These are phyloP conservation scores for Volucella zonaria DNA, from an alignment of 2,888 invertebrate species.

Conservation along the genomic window DNA sequence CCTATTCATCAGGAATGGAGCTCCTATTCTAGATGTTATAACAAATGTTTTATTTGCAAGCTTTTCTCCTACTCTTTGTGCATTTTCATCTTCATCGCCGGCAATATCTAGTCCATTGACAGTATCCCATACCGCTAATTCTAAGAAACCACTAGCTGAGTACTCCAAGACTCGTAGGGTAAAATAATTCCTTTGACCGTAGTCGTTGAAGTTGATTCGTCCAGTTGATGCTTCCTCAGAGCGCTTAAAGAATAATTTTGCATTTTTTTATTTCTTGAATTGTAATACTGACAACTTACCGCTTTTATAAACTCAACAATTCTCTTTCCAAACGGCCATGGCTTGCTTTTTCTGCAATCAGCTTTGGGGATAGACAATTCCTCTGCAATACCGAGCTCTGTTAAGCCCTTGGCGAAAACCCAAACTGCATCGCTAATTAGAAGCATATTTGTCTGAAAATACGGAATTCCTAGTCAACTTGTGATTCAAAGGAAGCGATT, in stretches of 20 bases:
- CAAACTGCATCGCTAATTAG: slow-evolving; percentile 88
- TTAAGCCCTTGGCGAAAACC: slow-evolving; percentile 85
- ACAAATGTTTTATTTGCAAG: slow-evolving; percentile 87
- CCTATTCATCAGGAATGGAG: slow-evolving; percentile 87
- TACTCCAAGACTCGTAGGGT: slow-evolving; percentile 87
- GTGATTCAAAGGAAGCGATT: neutral
- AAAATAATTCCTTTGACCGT: slow-evolving; percentile 88
- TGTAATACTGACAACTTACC: slow-evolving; percentile 81
- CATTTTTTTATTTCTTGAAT: neutral
- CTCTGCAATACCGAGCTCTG: slow-evolving; percentile 80
- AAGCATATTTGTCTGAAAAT: slow-evolving; percentile 86
- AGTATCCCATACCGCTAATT: slow-evolving; percentile 83
- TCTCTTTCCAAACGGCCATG: slow-evolving; percentile 86
- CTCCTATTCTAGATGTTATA: slow-evolving; percentile 88
- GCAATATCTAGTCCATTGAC: slow-evolving; percentile 82
- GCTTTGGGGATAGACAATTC: slow-evolving; percentile 78
- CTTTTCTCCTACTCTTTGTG: slow-evolving; percentile 83
- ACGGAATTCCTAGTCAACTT: neutral
- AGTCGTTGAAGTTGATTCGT: slow-evolving; percentile 80
- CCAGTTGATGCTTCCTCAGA: slow-evolving; percentile 80
- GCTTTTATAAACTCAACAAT: slow-evolving; percentile 87
- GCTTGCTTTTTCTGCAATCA: slow-evolving; percentile 82
- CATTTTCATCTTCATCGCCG: slow-evolving; percentile 85
- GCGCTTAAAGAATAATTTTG: slow-evolving; percentile 76
- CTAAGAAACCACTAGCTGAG: slow-evolving; percentile 84